Evolutionary conservation across 2,113 vertebrate species (phyloP).

Genomic region (Odocoileus virginianus): DNA sequence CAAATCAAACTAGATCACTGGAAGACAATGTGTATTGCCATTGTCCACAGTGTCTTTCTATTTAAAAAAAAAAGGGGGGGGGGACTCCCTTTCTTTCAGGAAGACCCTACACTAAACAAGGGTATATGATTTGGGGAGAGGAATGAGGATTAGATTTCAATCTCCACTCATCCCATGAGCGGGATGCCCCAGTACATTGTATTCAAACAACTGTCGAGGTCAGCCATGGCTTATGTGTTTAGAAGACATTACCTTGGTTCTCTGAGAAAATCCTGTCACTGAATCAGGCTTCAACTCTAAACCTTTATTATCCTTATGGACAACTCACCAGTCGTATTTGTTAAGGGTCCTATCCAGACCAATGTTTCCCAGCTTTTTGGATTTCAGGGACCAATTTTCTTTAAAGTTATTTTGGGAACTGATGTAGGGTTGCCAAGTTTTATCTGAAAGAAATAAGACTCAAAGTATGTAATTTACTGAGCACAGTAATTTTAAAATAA

Average conservation of each 20-base stretch:
- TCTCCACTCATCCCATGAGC: not conserved
- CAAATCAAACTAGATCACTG: not conserved
- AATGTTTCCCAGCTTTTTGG: not conserved
- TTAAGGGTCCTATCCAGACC: not conserved
- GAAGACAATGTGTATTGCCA: not conserved
- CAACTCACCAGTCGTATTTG: not conserved
- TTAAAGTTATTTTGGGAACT: not conserved
- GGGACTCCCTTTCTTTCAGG: not conserved
- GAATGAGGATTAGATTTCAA: not conserved
- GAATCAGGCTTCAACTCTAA: not conserved
- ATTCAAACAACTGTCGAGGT: not conserved
- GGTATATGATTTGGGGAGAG: not conserved
- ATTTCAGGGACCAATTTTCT: not conserved
- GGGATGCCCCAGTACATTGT: not conserved
- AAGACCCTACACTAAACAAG: not conserved
- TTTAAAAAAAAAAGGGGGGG: not conserved
- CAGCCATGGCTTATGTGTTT: not conserved
- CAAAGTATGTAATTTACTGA: conserved; percentile 4
- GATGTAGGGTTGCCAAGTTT: not conserved
- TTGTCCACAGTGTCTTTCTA: not conserved
- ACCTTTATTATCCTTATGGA: not conserved
- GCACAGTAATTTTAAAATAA: not conserved
- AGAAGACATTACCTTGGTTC: not conserved
- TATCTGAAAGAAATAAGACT: not conserved
- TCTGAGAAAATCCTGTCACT: not conserved